Evolutionary conservation across 2,888 invertebrate species (phyloP).

Genomic region (Lepas anatifera): DNA sequence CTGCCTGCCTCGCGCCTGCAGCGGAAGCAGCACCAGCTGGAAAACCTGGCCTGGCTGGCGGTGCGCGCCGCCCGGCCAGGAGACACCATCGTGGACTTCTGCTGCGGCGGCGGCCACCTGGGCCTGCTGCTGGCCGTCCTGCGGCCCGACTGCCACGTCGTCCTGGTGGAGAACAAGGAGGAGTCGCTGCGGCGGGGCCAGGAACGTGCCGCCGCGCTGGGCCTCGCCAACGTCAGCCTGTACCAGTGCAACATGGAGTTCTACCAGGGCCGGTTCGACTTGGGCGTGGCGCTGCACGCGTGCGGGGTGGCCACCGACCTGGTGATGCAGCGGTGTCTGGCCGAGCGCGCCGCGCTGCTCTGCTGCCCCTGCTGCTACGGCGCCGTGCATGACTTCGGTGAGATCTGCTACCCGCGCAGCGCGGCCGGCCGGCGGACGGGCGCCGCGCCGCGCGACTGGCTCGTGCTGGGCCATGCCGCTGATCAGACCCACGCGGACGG

Average conservation of each 20-base stretch:
- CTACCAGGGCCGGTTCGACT: conserved; percentile 58
- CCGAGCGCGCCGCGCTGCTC: conserved; percentile 64
- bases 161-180: conserved; percentile 85
- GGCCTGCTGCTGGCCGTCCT: conserved; percentile 72
- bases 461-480: conserved; percentile 74
- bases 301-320: conserved; percentile 91
- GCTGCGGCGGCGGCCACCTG: conserved; percentile 85
- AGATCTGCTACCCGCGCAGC: conserved; percentile 71
- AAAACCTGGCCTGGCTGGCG: conserved; percentile 66
- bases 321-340: conserved; percentile 69
- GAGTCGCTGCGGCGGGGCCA: conserved; percentile 64
- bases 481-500: conserved; percentile 72
- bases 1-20: conserved; percentile 57
- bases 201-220: conserved; percentile 50
- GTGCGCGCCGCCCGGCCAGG: conserved; percentile 52
- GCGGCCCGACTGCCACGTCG: conserved; percentile 60
- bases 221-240: conserved; percentile 57
- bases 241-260: conserved; percentile 84
- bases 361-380: conserved; percentile 93
- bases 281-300: conserved; percentile 82
- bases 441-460: conserved; percentile 46
- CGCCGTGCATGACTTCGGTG: conserved; percentile 64
- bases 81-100: conserved; percentile 78
- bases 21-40: conserved; percentile 74
- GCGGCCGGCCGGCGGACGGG: conserved; percentile 26